Evolutionary conservation across 2,113 vertebrate genomes (phyloP).

Genomic region (Fulmarus glacialis): DNA sequence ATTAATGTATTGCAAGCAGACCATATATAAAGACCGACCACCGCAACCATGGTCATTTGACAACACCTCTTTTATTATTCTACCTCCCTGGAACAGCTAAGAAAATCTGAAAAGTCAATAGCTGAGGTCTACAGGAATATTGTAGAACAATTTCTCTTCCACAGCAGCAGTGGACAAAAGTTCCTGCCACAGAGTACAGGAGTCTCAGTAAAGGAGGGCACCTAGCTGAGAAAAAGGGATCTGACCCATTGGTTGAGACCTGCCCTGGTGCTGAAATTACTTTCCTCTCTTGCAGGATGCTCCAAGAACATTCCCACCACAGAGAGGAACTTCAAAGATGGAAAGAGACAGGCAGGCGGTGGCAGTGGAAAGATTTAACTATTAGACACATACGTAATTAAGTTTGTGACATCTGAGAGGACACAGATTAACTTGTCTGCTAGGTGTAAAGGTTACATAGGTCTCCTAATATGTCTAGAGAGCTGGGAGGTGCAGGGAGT

Average conservation of each 20-base stretch:
- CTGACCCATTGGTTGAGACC: neutral
- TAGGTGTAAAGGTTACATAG: neutral
- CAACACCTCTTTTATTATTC: neutral
- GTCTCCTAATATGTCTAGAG: neutral
- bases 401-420: neutral
- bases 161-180: neutral
- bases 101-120: neutral
- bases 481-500: neutral
- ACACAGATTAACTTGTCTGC: neutral
- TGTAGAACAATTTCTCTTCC: neutral
- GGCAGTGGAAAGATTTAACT: neutral
- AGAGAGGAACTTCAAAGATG: neutral
- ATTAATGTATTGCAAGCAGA: neutral
- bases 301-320: neutral
- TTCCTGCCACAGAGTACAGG: neutral
- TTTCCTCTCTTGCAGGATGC: neutral
- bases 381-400: neutral
- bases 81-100: neutral
- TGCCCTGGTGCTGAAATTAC: neutral
- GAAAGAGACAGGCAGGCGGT: neutral
- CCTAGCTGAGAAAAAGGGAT: neutral
- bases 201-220: neutral
- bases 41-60: neutral
- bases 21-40: neutral
- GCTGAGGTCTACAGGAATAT: neutral